These are phyloP conservation scores for Entomobrya multifasciata DNA, from an alignment of 2,888 invertebrate species.

Conservation along the genomic window DNA sequence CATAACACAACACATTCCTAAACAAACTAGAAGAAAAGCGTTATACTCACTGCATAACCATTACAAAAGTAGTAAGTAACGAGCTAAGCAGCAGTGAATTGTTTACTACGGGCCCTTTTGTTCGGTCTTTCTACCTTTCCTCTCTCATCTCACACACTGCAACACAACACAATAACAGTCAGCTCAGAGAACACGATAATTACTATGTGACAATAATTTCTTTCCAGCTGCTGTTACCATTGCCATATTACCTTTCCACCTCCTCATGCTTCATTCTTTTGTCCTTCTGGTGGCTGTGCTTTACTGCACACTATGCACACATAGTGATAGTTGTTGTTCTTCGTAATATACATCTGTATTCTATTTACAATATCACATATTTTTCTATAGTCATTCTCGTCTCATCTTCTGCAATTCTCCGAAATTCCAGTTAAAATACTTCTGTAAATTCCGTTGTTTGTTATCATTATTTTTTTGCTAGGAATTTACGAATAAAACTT, in stretches of 20 bases:
- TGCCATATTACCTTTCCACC: slow-evolving; percentile 17
- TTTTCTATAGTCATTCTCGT: no score
- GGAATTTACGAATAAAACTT: background rate
- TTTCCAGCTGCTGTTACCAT: slow-evolving; percentile 53
- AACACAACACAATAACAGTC: slow-evolving; percentile 58
- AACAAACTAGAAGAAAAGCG: background rate
- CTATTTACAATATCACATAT: no score
- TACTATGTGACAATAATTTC: slow-evolving; percentile 71
- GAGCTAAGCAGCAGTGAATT: slow-evolving; percentile 28
- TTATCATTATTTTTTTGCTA: background rate
- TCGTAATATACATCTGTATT: no score
- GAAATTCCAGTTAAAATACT: slow-evolving; percentile 50
- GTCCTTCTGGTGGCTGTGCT: background rate
- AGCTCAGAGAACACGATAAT: slow-evolving; percentile 60
- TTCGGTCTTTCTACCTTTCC: slow-evolving; percentile 8
- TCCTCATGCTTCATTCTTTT: slow-evolving; percentile 5
- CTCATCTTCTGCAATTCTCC: slow-evolving; percentile 30
- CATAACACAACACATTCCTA: background rate
- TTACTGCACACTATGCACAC: background rate
- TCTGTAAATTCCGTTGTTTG: background rate
- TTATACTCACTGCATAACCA: background rate
- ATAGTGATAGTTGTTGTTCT: no score
- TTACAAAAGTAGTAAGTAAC: slow-evolving; percentile 18
- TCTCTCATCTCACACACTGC: slow-evolving; percentile 31
- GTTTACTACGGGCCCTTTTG: slow-evolving; percentile 60